Conservation (phyloP, 2,888 invertebrate species). For the Ennomos quercinarius region DNA sequence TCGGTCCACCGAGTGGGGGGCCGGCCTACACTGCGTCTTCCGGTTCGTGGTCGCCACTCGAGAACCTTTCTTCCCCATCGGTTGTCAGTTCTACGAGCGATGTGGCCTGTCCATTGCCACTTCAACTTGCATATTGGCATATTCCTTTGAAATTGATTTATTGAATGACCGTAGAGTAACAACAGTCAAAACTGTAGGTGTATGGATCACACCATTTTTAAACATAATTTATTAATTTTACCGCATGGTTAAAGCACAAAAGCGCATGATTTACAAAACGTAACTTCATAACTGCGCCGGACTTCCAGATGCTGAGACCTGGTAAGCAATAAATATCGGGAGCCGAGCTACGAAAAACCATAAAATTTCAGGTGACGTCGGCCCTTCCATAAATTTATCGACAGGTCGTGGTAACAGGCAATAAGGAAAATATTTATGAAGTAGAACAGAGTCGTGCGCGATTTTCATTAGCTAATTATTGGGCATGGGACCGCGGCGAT, state of each 20-base stretch:
- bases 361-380: conserved; percentile 82
- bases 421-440: conserved; percentile 83
- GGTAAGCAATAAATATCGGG: conserved; percentile 64
- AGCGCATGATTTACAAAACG: background rate
- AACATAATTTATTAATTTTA: too few relatives aligned
- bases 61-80: too few relatives aligned
- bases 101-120: too few relatives aligned
- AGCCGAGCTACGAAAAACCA: conserved; percentile 68
- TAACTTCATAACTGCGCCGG: conserved; percentile 12
- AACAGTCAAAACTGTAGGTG: too few relatives aligned
- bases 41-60: too few relatives aligned
- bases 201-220: too few relatives aligned
- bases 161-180: too few relatives aligned
- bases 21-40: too few relatives aligned
- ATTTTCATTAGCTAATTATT: conserved; percentile 82
- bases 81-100: too few relatives aligned
- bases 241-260: too few relatives aligned
- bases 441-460: conserved; percentile 67
- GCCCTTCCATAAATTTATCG: conserved; percentile 83
- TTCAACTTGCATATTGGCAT: too few relatives aligned
- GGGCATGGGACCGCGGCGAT: conserved; percentile 38
- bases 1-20: too few relatives aligned
- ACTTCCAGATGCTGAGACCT: conserved; percentile 17
- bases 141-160: background rate
- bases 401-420: conserved; percentile 82